phyloP scores from a whole-genome alignment of 2,113 vertebrate genomes.

The Hucho hucho region DNA sequence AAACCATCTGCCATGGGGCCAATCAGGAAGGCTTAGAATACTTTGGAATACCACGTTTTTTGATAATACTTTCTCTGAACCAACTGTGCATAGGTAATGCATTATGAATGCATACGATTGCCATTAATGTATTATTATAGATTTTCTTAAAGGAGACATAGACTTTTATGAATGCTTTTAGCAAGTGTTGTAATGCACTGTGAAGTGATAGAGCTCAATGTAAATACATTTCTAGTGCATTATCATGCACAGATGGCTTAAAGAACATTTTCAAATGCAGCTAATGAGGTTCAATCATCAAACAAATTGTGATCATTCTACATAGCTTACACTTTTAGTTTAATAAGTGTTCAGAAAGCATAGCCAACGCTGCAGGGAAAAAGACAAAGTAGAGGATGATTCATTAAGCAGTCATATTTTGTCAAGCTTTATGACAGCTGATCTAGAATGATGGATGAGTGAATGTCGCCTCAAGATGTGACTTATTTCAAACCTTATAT shows the following conservation, averaged over 20 bases:
- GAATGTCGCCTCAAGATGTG: background rate
- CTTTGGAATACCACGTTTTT: background rate
- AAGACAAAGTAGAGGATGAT: too few relatives aligned
- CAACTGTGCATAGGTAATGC: background rate
- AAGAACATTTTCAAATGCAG: background rate
- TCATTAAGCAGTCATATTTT: background rate
- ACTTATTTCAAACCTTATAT: slow-evolving; percentile 9
- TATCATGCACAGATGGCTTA: background rate
- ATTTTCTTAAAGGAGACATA: background rate
- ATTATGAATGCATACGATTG: background rate
- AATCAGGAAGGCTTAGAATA: background rate
- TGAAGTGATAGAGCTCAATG: background rate
- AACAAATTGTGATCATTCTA: background rate
- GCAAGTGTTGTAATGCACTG: background rate
- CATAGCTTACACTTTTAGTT: background rate
- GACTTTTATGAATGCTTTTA: background rate
- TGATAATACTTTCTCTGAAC: background rate
- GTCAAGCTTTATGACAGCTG: slow-evolving; percentile 44
- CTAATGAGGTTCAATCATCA: background rate
- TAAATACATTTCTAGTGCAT: background rate
- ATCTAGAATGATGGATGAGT: slow-evolving; percentile 61
- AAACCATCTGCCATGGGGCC: background rate
- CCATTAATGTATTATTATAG: background rate
- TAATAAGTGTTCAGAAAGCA: background rate
- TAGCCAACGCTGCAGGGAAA: background rate